Evolutionary conservation across 2,888 invertebrate genomes (phyloP), one percentile per base, ranked within the genome.

Genomic region (Leptinotarsa tumamoca): DNA sequence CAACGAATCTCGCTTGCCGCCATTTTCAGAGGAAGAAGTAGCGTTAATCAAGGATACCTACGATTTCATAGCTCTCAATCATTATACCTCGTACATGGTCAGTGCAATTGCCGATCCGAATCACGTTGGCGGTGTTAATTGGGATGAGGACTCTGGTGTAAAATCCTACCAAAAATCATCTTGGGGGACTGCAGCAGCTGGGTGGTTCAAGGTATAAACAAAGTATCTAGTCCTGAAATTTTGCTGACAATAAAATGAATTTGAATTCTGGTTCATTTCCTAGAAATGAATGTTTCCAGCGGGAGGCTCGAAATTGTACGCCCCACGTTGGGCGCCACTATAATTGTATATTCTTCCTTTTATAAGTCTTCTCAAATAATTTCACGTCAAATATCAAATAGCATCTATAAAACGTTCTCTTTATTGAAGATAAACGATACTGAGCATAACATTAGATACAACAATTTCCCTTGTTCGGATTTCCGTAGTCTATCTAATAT

Each of bases 11-110:
- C 90, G 94, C 17, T 88, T 94, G 5, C 94, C 94, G 0, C 85
- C 84, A 71, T 93, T 94, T 83, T 92, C 91, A 0, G 51, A 83
- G 0, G 89, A 91, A 49, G 94, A 95, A 89, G 88, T 94, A 4
- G 85, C 88, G 13, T 88, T 89, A 72, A 91, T 95, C 50, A 88
- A 87, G 50, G 92, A 77, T 23, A 79, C 78, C 21, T 80, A 77
- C 51, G 80, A 79, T 54, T 78, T 68, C 50, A 33, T 82, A 18
- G 81, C 80, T 4, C 23, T 82, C 4, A 82, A 82, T 67, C 79
- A 80, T 50, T 82, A 82, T 63, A 77, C 80, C 21, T 77, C 82
- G 17, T 78, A 76, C 58, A 77, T 79, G 72, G 80, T 79, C 27
- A 75, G 66, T 56, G 74, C 76, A 61, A 58, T 43, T 49, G 2